Conservation (phyloP, 2,797 vertebrate genomes). For the Sphenodon punctatus region DNA sequence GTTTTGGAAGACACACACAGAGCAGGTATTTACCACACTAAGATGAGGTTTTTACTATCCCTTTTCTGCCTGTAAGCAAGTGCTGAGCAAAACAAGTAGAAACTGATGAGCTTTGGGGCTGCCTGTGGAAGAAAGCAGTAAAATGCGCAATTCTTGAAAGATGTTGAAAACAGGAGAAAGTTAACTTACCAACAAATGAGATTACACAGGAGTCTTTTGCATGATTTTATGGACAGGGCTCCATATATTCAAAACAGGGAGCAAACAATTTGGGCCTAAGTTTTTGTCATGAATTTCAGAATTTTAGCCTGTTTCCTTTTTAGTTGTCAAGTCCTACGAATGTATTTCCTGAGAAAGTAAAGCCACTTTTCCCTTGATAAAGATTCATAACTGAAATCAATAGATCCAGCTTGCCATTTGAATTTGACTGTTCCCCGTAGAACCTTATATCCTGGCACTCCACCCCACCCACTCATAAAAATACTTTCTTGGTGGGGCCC, state of each 20-base stretch:
- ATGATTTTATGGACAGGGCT: constrained; percentile 39
- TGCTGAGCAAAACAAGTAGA: constrained; percentile 15
- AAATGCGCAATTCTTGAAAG: constrained; percentile 2
- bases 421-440: constrained; percentile 1
- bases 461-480: no score
- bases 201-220: constrained; percentile 32
- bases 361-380: not conserved
- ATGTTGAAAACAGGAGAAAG: constrained; percentile 19
- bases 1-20: not conserved
- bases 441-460: not conserved
- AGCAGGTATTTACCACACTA: not conserved
- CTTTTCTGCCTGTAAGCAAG: constrained; percentile 10
- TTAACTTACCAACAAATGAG: not conserved
- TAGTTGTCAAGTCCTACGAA: constrained; percentile 30
- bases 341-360: constrained; percentile 14
- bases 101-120: constrained; percentile 3
- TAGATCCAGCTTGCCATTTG: constrained; percentile 15
- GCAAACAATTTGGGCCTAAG: constrained; percentile 5
- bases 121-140: not conserved
- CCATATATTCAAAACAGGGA: constrained; percentile 30
- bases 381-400: constrained; percentile 34
- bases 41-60: not conserved
- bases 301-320: constrained; percentile 31
- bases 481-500: no score
- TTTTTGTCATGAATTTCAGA: not conserved